A percentile compares a stretch with the other conserved stretches of the same genome.
Conservation (phyloP, 2,888 invertebrate species). For the Schrankia costaestrigalis region DNA sequence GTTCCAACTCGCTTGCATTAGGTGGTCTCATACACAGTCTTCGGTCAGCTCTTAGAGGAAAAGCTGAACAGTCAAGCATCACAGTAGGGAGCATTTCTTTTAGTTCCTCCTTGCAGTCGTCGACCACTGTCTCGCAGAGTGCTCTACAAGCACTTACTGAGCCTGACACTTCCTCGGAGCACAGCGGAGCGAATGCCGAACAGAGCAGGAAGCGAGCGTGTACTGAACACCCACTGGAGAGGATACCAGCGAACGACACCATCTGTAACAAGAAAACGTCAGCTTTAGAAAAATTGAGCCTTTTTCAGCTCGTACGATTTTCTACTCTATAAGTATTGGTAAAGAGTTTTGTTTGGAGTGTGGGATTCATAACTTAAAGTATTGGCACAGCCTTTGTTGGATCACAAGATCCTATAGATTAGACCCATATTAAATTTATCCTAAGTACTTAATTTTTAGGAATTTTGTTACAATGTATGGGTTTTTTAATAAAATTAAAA, state of each 20-base stretch:
- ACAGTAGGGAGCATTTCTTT: slow-evolving; percentile 88
- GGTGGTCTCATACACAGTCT: slow-evolving; percentile 89
- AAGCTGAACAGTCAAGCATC: slow-evolving; percentile 86
- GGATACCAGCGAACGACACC: slow-evolving; percentile 84
- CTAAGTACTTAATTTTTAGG: too few species aligned
- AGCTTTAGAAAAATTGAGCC: too few species aligned
- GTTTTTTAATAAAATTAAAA: too few species aligned
- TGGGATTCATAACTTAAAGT: too few species aligned
- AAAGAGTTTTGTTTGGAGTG: too few species aligned
- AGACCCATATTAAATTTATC: background rate
- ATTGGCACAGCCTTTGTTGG: too few species aligned
- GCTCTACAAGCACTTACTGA: slow-evolving; percentile 93
- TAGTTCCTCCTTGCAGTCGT: slow-evolving; percentile 86
- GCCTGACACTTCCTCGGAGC: slow-evolving; percentile 91
- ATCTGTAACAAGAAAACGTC: slow-evolving; percentile 81
- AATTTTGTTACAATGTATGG: too few species aligned
- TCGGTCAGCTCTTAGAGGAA: slow-evolving; percentile 86
- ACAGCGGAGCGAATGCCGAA: slow-evolving; percentile 94
- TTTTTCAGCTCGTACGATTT: too few species aligned
- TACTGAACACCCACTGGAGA: slow-evolving; percentile 89
- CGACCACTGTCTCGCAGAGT: slow-evolving; percentile 89
- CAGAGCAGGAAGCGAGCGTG: slow-evolving; percentile 93
- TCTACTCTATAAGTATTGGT: too few species aligned
- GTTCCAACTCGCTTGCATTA: slow-evolving; percentile 65
- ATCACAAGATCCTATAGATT: background rate